Base-by-base conservation (phyloP, 2,797 vertebrate genomes). In the Sciurus carolinensis region DNA sequence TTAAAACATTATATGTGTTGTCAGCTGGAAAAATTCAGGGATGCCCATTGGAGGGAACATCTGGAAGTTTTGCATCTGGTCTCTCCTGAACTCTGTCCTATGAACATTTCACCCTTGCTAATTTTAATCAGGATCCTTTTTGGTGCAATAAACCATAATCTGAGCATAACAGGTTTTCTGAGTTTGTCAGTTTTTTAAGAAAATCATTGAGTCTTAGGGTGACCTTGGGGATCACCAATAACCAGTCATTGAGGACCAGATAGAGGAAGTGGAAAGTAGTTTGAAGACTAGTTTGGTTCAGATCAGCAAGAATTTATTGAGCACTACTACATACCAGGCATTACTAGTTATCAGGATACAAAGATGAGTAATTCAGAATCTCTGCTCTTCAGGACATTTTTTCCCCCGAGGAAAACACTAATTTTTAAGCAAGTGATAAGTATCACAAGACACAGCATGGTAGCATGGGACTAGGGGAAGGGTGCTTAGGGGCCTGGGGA, bases 91-190 rank as follows among this genome's bases (percentile, higher is more conserved):
- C 7, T 33, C 59, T 33, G 8, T 33, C 85, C 73, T 69, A 0
- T 7, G 12, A 1, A 5, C 13, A 54, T 42, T 88, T 73, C 30
- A n/a, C 50, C 33, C 64, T n/a, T 30, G 77, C 13, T 75, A 36
- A 84, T 64, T 47, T 66, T 36, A 75, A 54, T n/a, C 50, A 44
- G 24, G 24, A 3, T 64, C 44, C 39, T 64, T 95, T 95, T 57
- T 59, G 2, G 17, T 28, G 36, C 42, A 42, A 64, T 54, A 26
- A 87, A 52, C 36, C 6, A 13, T 20, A 44, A 59, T 1, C n/a
- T 30, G 72, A 75, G 67, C 3, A 15, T 17, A 50, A 52, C 28
- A 44, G 67, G 44, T 71, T 75, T 71, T 76, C 64, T 50, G 52
- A 39, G 44, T 73, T 77, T 44, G 5, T 82, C n/a, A 24, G 18